phyloP scores from a whole-genome alignment of 2,888 invertebrate genomes.

The Mesopsocus fuscifrons region DNA sequence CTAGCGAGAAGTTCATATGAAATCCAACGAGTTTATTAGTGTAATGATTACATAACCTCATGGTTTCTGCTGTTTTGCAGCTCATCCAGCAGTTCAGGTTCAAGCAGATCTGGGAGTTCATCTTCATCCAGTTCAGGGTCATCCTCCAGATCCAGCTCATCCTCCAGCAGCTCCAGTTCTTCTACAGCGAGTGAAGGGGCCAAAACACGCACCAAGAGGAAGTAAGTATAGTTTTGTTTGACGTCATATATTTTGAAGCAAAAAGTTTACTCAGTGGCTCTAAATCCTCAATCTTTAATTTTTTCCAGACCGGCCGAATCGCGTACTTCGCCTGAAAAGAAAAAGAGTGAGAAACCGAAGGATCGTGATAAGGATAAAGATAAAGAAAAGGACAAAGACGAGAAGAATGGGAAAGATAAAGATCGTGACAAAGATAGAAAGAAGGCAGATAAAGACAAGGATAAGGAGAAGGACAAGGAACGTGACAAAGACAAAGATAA shows the following conservation, averaged over 20 bases:
- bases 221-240: constrained; percentile 29
- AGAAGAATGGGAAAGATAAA: constrained; percentile 17
- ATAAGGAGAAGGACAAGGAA: constrained; percentile 24
- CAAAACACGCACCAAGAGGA: constrained; percentile 41
- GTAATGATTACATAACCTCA: no score
- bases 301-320: neutral
- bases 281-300: constrained; percentile 1
- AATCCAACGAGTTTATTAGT: no score
- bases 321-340: neutral
- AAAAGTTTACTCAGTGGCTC: neutral
- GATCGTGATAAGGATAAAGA: constrained; percentile 27
- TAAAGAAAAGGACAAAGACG: constrained; percentile 13
- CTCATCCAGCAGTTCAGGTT: constrained; percentile 51
- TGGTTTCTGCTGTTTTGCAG: no score
- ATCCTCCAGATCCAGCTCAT: constrained; percentile 54
- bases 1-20: no score
- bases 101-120: constrained; percentile 27
- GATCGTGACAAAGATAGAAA: constrained; percentile 16
- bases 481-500: constrained; percentile 25
- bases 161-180: constrained; percentile 53
- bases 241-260: constrained; percentile 10
- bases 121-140: constrained; percentile 36
- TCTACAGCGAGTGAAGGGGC: constrained; percentile 37
- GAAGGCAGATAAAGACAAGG: constrained; percentile 17
- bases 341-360: constrained; percentile 23